Evolutionary conservation across 2,888 invertebrate species (phyloP).

Genomic region (Punctoribates punctum): DNA sequence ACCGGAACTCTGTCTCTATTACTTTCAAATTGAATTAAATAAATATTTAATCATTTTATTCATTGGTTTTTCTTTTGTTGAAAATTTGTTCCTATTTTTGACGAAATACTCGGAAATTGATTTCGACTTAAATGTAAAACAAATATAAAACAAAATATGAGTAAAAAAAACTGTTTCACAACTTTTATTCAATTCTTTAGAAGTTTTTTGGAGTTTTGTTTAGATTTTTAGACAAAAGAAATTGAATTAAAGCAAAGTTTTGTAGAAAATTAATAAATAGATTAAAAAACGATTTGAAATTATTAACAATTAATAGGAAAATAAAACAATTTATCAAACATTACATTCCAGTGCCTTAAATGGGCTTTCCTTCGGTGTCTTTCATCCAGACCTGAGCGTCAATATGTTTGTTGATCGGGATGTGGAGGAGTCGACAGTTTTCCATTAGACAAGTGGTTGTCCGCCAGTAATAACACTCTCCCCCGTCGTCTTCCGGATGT

Average conservation of each 20-base stretch:
- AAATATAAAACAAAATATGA: background rate
- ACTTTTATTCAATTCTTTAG: no score
- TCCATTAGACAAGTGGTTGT: conserved; percentile 42
- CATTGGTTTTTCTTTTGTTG: no score
- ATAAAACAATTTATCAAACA: no score
- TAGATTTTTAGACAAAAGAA: no score
- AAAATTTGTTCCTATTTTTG: no score
- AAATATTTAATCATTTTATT: no score
- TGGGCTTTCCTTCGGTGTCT: background rate
- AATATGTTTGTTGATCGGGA: conserved; percentile 42
- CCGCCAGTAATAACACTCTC: conserved; percentile 45
- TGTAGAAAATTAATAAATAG: background rate
- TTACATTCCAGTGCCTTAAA: background rate
- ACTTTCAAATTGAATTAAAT: no score
- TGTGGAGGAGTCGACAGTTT: conserved; percentile 40
- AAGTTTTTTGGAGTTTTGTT: no score
- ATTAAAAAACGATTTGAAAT: background rate
- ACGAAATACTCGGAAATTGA: no score
- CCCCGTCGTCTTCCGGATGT: conserved; percentile 39
- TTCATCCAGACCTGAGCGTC: conserved; percentile 45
- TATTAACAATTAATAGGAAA: background rate
- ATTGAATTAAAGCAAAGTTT: no score
- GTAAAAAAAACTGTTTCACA: background rate
- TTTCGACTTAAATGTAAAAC: no score
- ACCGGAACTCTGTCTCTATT: no score